Evolutionary conservation across 2,888 invertebrate genomes (phyloP).

Genomic region (Watsonalla binaria): DNA sequence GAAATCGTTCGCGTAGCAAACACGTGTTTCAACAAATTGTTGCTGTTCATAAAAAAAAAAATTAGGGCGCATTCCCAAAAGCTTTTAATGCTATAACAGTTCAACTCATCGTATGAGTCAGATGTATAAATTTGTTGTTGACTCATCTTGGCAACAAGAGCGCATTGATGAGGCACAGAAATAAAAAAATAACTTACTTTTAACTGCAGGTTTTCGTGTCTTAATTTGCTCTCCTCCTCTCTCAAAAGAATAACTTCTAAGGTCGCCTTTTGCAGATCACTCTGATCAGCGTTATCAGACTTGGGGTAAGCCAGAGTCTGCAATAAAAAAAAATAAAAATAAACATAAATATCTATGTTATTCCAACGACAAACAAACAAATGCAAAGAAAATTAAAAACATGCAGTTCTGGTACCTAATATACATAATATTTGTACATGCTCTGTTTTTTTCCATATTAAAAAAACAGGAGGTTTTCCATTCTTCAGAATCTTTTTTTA

Average conservation of each 20-base stretch:
- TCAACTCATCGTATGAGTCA: not conserved
- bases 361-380: conserved; percentile 32
- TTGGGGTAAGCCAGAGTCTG: conserved; percentile 58
- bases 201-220: conserved; percentile 91
- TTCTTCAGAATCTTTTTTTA: too few relatives aligned
- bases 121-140: not conserved
- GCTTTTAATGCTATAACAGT: not conserved
- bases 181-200: conserved; percentile 79
- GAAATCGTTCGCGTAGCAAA: too few relatives aligned
- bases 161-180: conserved; percentile 7
- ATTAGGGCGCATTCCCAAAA: too few relatives aligned
- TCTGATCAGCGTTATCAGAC: conserved; percentile 57
- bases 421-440: too few relatives aligned
- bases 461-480: too few relatives aligned
- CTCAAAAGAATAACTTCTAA: conserved; percentile 87
- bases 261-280: conserved; percentile 81
- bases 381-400: too few relatives aligned
- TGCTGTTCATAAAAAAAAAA: too few relatives aligned
- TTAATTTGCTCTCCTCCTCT: conserved; percentile 87
- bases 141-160: too few relatives aligned
- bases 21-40: too few relatives aligned
- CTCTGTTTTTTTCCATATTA: too few relatives aligned
- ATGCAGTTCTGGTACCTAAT: too few relatives aligned
- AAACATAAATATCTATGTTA: conserved; percentile 9
- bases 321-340: conserved; percentile 35